Percentiles rank a stretch among this genome's conserved stretches.
Evolutionary conservation across 2,113 vertebrate species (phyloP).

Genomic region (Panthera uncia): DNA sequence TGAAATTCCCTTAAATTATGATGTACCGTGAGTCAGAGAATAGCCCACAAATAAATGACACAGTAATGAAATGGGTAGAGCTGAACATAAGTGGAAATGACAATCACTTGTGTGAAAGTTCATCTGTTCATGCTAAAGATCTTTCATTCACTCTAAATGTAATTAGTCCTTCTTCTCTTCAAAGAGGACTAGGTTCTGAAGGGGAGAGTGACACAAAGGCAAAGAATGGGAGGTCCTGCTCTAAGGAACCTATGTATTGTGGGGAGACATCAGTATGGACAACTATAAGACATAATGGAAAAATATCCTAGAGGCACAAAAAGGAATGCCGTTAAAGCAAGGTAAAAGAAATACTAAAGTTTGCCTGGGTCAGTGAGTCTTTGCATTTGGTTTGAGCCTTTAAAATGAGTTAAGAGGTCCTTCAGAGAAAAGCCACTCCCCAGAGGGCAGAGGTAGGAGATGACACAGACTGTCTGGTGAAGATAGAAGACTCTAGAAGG

Average conservation of each 20-base stretch:
- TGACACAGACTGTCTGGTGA: no score
- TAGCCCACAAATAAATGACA: not conserved
- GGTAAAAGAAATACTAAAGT: not conserved
- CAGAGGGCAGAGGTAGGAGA: not conserved
- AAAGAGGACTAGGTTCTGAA: not conserved
- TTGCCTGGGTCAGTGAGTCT: not conserved
- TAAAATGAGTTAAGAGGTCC: not conserved
- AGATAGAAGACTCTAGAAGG: not conserved
- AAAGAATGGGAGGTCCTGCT: not conserved
- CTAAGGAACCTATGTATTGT: not conserved
- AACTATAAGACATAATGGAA: not conserved
- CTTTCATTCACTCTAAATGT: not conserved
- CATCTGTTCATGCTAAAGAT: not conserved
- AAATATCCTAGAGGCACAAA: not conserved
- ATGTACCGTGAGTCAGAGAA: not conserved
- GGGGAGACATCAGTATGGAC: not conserved
- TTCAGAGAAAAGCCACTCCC: not conserved
- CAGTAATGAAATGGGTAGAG: not conserved
- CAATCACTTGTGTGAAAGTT: not conserved
- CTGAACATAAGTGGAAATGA: not conserved
- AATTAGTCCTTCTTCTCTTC: not conserved
- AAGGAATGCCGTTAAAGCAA: not conserved
- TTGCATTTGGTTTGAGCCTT: conserved; percentile 9
- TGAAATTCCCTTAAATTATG: not conserved
- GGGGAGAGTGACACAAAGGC: not conserved